Base-by-base conservation (phyloP, 2,113 vertebrate species). In the Anarrhichthys ocellatus region DNA sequence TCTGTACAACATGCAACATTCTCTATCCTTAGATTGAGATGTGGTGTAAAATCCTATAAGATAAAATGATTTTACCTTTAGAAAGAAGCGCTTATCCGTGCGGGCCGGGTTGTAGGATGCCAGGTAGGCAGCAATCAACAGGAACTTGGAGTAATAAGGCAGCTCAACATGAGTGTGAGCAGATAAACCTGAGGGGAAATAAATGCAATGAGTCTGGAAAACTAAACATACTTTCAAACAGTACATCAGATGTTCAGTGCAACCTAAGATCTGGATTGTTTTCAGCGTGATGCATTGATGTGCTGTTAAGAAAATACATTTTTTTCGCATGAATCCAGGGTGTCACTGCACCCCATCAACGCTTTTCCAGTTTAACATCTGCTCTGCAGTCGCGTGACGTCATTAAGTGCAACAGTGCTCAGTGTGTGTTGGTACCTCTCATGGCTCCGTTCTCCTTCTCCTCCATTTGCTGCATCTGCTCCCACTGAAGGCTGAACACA, bases 131-230 rank as follows among this genome's bases (percentile, higher is more conserved):
- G 98, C 98, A 34, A 99, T 99, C 34, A 99, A 91, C 87, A 99
- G 96, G 94, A 97, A 99, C 88, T 99, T 99, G 70, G 98, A 99
- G 91, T 99, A 99, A 92, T 97, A 99, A 0, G 98, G 98, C 82
- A 99, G 95, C 82, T 99, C 98, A 65, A 99, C 94, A 0, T 99
- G 98, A 62, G 96, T 94, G 89, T 98, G 96, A 40, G 97, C 97
- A 17, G 98, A 99, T 83, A 99, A 95, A 89, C 97, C 98, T 93
- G 2, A 50, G 1, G 22, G 70, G 71, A 64, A 17, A 81, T 6
- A 67, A 78, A 72, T 1, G 22, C 17, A 80, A 42, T 9, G 40
- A 73, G 27, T 68, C 11, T 17, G 11, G 13, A 46, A 62, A 46
- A 6, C 6, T 27, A 76, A 29, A n/a, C 8, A n/a, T 6, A 29